Conservation (phyloP, 2,113 vertebrate species). For the Sus scrofa region DNA sequence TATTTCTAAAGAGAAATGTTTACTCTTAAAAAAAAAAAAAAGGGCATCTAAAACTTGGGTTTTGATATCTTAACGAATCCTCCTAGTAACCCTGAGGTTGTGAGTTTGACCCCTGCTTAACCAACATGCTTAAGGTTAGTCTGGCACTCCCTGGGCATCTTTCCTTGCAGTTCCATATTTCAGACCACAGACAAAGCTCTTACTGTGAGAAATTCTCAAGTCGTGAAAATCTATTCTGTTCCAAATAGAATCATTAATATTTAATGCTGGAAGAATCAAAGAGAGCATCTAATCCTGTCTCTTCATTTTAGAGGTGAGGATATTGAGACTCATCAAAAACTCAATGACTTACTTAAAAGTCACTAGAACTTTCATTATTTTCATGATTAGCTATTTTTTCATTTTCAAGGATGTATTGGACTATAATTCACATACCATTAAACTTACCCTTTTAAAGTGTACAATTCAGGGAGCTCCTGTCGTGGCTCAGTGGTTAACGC, state of each 20-base stretch:
- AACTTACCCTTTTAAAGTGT: conserved; percentile 15
- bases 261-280: conserved; percentile 32
- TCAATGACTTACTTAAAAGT: conserved; percentile 49
- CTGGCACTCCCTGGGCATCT: neutral
- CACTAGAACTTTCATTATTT: neutral
- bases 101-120: no score
- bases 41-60: neutral
- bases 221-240: neutral
- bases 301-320: conserved; percentile 47
- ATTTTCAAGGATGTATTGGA: conserved; percentile 10
- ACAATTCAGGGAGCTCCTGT: neutral
- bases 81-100: no score
- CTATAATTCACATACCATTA: neutral
- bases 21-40: no score
- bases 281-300: neutral
- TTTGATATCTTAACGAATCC: conserved; percentile 25
- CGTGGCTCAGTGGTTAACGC: no score
- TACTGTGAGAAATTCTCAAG: neutral
- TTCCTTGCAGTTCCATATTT: neutral
- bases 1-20: conserved; percentile 74
- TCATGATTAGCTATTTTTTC: neutral
- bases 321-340: conserved; percentile 37
- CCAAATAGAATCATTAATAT: neutral
- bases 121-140: neutral
- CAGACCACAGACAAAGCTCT: neutral